Evolutionary conservation across 2,113 vertebrate genomes (phyloP).

Genomic region (Fulica atra): DNA sequence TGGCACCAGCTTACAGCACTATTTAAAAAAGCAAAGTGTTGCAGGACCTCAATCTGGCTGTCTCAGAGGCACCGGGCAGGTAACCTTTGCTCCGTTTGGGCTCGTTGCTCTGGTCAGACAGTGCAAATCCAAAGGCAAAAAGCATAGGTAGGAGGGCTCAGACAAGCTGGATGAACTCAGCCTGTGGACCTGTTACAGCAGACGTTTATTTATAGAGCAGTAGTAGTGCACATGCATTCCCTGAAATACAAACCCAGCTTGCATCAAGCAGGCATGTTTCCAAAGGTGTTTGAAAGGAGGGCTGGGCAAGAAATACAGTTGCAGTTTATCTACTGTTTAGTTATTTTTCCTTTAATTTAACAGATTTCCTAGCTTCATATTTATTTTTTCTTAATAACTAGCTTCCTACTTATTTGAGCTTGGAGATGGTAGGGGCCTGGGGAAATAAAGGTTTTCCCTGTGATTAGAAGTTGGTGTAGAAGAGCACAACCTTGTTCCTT

Average conservation of each 20-base stretch:
- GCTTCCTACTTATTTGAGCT: background rate
- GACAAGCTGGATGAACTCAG: background rate
- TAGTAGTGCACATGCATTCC: background rate
- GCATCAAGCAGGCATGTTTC: background rate
- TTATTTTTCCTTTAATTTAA: background rate
- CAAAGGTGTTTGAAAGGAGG: background rate
- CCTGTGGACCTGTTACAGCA: background rate
- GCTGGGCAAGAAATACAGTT: background rate
- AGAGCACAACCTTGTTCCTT: background rate
- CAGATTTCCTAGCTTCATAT: background rate
- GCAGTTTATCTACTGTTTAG: background rate
- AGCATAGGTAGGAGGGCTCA: background rate
- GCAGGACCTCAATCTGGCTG: background rate
- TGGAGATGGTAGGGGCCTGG: background rate
- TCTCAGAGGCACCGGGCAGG: background rate
- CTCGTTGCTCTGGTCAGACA: background rate
- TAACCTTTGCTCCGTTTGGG: background rate
- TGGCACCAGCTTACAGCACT: background rate
- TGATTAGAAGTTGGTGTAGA: background rate
- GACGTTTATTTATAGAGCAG: background rate
- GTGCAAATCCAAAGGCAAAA: background rate
- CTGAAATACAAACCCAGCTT: slow-evolving; percentile 18
- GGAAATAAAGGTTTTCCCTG: background rate
- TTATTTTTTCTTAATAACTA: background rate
- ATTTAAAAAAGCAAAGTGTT: background rate